Base-by-base conservation (phyloP, 1,140 invertebrate species). In the Chionoecetes opilio region DNA sequence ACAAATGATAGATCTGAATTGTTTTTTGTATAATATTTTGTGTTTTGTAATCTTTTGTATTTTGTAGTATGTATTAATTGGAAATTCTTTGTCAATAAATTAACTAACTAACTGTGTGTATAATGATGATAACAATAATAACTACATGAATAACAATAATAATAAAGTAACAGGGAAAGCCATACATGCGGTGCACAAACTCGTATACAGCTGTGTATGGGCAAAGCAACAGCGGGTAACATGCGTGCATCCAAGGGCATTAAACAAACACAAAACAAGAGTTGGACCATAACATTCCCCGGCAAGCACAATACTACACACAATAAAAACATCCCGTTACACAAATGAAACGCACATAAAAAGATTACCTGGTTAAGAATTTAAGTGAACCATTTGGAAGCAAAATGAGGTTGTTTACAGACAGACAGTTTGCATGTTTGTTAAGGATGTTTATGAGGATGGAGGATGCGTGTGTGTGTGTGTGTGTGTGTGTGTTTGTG, bases 121-220 rank as follows among this genome's bases (percentile, higher is more conserved):
- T 75, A 75, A 26, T 75, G 21, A 26, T 75, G 26, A 26, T 75
- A 75, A 26, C n/a, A 75, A n/a, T 75, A 75, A n/a, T 75, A 75
- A n/a, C n/a, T n/a, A 75, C 21, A 75, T n/a, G 26, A 75, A 75
- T 75, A 75, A 75, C n/a, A 75, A 75, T n/a, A 75, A 75, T 75
- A 75, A 75, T n/a, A 75, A 75, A 75, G n/a, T 26, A 75, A 75
- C n/a, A 75, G 6, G n/a, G 21, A 41, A 53, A 9, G 11, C 11
- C 46, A 53, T 17, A 17, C 46, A 53, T 17, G 21, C 21, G 21
- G 21, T 53, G 46, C 21, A 53, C 46, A 53, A 53, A 53, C n/a
- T n/a, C n/a, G 21, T 53, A 53, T 53, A 53, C 46, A 53, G 21
- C 46, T 17, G 46, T 53, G 21, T 17, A 53, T 53, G 46, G 46